phyloP scores from a whole-genome alignment of 2,888 invertebrate genomes.

The Rhogogaster chlorosoma region DNA sequence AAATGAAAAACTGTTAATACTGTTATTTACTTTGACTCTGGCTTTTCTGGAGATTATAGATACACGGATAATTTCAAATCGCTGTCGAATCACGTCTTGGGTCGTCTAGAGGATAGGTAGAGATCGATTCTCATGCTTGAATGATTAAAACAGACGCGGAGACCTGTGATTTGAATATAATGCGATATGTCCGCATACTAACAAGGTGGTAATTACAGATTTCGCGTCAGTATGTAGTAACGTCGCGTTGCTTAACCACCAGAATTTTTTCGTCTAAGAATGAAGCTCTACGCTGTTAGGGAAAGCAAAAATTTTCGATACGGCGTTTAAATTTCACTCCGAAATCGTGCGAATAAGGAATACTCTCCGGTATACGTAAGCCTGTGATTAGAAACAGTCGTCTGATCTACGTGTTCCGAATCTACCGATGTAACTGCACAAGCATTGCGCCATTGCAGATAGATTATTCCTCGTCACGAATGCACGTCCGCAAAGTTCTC shows the following conservation, averaged over 20 bases:
- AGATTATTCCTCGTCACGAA: constrained; percentile 30
- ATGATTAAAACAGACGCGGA: neutral
- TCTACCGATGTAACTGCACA: neutral
- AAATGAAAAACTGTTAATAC: neutral
- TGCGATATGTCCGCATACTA: neutral
- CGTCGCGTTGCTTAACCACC: neutral
- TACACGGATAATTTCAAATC: neutral
- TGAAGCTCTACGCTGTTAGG: neutral
- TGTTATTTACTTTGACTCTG: neutral
- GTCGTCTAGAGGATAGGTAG: neutral
- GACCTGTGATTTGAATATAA: neutral
- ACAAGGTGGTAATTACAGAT: neutral
- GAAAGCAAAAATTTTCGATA: neutral
- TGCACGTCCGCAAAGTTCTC: constrained; percentile 18
- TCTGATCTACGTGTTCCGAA: constrained; percentile 19
- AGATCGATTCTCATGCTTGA: neutral
- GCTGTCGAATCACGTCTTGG: neutral
- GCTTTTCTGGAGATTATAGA: neutral
- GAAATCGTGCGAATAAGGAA: neutral
- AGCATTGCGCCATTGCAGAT: constrained; percentile 9
- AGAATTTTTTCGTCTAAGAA: neutral
- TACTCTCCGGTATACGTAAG: constrained; percentile 6
- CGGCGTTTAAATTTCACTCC: neutral
- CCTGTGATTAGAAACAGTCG: constrained; percentile 14
- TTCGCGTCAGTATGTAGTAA: neutral